Evolutionary conservation across 2,113 vertebrate genomes (phyloP), one percentile per base, ranked within the genome.

Genomic region (Propithecus coquereli): DNA sequence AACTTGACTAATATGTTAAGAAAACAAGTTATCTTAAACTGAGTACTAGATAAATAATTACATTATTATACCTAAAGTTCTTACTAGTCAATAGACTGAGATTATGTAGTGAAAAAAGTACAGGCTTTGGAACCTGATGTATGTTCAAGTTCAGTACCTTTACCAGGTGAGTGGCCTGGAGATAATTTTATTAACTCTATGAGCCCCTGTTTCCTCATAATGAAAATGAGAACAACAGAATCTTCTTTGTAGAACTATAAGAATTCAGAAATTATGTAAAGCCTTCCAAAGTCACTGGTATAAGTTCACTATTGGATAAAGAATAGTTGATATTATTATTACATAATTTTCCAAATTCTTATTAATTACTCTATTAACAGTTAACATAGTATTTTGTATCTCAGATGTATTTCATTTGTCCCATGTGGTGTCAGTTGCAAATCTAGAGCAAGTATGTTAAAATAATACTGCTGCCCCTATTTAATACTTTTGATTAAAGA

Each of bases 401-500:
- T 13, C 12, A 54, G 37, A 30, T 32, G 66, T 73, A 37, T 73
- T 89, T 77, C 40, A 82, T 94, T 90, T 91, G 50, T 87, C 32
- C 25, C 27, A 81, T 20, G 22, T 52, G 87, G 18, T 43, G 16
- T 25, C 25, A 81, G 20, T 47, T 77, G 23, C 40, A 86, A 94
- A 95, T 40, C 8, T 70, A 82, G 4, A 32, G 18, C n/a, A 91
- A 73, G 25, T 87, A 83, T 50, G 45, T 30, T 71, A 81, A 81
- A 95, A 84, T 87, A 74, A 47, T 70, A 83, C 27, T 73, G 61
- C 5, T 82, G 45, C 17, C 23, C 18, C 43, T 77, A 81, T 76
- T 73, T 45, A 74, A 89, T 82, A 74, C 32, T 95, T 86, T 93
- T 57, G 3, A 94, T 84, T 91, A 63, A 63, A 92, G 71, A 82